A percentile compares a stretch with the other conserved stretches of the same genome.
Evolutionary conservation across 2,888 invertebrate genomes (phyloP).

Genomic region (Monoplex corrugatus): DNA sequence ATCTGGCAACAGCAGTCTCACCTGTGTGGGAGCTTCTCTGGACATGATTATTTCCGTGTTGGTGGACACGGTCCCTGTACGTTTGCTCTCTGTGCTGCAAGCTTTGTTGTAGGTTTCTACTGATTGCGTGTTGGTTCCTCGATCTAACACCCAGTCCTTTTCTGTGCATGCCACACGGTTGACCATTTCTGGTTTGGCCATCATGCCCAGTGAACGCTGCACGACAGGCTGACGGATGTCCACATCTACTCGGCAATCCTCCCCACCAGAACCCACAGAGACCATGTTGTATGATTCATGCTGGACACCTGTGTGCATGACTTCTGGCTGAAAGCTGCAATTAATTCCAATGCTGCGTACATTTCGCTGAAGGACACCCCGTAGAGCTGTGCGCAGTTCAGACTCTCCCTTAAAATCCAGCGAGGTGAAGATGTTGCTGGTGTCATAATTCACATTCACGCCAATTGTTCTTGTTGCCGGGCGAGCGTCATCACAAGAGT

Average conservation of each 20-base stretch:
- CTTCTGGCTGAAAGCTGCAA: slow-evolving; percentile 68
- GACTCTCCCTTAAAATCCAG: slow-evolving; percentile 73
- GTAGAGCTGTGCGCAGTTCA: slow-evolving; percentile 71
- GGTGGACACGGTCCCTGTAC: slow-evolving; percentile 66
- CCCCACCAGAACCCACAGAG: slow-evolving; percentile 75
- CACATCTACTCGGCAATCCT: slow-evolving; percentile 74
- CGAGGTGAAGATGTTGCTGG: slow-evolving; percentile 65
- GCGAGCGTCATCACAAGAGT: slow-evolving; percentile 76
- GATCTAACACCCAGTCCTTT: slow-evolving; percentile 73
- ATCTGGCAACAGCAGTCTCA: not conserved
- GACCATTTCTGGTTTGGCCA: slow-evolving; percentile 69
- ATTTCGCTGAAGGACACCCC: slow-evolving; percentile 75
- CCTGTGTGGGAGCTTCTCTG: slow-evolving; percentile 28
- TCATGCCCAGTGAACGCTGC: slow-evolving; percentile 72
- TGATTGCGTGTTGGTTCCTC: slow-evolving; percentile 70
- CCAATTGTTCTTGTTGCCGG: slow-evolving; percentile 76
- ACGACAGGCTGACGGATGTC: slow-evolving; percentile 69
- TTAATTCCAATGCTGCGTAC: slow-evolving; percentile 76
- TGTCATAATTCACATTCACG: slow-evolving; percentile 74
- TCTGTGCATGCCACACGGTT: slow-evolving; percentile 70
- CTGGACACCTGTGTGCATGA: slow-evolving; percentile 60
- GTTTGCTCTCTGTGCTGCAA: slow-evolving; percentile 70
- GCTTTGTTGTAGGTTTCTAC: slow-evolving; percentile 64
- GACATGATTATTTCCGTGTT: slow-evolving; percentile 64
- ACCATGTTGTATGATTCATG: slow-evolving; percentile 51